Percentiles rank a stretch among this genome's conserved stretches.
Conservation (phyloP, 1,140 invertebrate species). For the Calephelis virginiensis region DNA sequence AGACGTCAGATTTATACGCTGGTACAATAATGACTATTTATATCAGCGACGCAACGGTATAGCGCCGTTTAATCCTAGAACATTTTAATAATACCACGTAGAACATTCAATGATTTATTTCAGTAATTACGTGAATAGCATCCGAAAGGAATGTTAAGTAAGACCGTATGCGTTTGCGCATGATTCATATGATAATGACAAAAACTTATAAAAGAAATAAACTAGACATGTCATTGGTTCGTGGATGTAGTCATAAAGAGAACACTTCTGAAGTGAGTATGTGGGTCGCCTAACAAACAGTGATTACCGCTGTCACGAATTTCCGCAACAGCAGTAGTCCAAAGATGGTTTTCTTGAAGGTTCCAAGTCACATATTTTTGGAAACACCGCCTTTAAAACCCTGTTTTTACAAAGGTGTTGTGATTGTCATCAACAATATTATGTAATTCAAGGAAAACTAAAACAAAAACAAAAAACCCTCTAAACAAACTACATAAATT, state of each 20-base stretch:
- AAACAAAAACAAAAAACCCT: no score
- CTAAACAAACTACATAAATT: no score
- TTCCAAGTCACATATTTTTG: no score
- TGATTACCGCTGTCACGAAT: no score
- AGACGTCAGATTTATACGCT: background rate
- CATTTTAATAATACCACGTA: slow-evolving; percentile 46
- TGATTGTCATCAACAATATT: no score
- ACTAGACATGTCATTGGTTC: background rate
- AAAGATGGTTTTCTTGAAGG: no score
- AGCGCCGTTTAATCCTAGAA: slow-evolving; percentile 38
- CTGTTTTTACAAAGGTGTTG: no score
- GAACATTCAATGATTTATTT: slow-evolving; percentile 60
- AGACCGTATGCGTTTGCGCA: slow-evolving; percentile 46
- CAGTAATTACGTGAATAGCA: slow-evolving; percentile 66
- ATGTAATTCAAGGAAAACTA: no score
- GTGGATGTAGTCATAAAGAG: background rate
- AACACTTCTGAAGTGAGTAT: no score
- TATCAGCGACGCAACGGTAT: slow-evolving; percentile 34
- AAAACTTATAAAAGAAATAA: background rate
- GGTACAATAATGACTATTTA: slow-evolving; percentile 28
- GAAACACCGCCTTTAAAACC: no score
- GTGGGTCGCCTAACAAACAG: no score
- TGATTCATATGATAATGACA: slow-evolving; percentile 45
- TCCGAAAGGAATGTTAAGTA: slow-evolving; percentile 72
- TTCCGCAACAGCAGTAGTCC: no score